These are phyloP conservation scores for Drosophila tropicalis DNA, from an alignment of 1,140 invertebrate genomes.

Conservation along the genomic window DNA sequence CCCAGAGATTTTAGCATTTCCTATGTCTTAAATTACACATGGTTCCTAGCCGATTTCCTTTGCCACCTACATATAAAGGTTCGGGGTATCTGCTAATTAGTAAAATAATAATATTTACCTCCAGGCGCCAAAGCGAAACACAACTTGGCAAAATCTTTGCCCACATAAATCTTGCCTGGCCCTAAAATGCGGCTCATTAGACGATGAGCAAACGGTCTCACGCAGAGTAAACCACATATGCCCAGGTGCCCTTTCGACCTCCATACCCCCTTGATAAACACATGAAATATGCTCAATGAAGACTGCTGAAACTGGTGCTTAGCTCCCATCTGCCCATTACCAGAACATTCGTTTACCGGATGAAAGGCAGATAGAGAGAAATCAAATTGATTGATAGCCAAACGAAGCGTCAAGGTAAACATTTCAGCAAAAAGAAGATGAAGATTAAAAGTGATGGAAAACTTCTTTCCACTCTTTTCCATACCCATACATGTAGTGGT, in stretches of 20 bases:
- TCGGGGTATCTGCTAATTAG: conserved; percentile 46
- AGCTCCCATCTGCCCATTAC: conserved; percentile 40
- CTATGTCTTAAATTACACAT: no score
- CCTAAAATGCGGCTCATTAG: conserved; percentile 38
- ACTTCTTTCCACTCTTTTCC: background rate
- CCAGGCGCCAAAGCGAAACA: conserved; percentile 13
- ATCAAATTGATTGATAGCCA: conserved; percentile 59
- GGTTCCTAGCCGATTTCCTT: no score
- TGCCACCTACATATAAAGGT: no score
- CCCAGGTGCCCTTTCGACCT: background rate
- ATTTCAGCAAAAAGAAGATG: conserved; percentile 1
- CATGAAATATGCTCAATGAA: conserved; percentile 39
- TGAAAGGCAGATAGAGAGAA: conserved; percentile 25
- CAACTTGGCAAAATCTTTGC: conserved; percentile 12
- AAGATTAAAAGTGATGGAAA: background rate
- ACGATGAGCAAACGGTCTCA: background rate
- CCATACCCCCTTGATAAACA: conserved; percentile 19
- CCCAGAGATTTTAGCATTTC: no score
- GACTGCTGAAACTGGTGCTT: background rate
- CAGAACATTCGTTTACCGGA: conserved; percentile 38
- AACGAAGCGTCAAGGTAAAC: conserved; percentile 49
- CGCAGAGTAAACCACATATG: conserved; percentile 6
- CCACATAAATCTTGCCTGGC: conserved; percentile 43
- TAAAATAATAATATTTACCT: conserved; percentile 62
- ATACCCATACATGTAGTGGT: no score